Percentiles rank a stretch among this genome's conserved stretches.
These are phyloP conservation scores for Halcyon malimbica DNA, from an alignment of 2,113 vertebrate genomes.

Conservation along the genomic window DNA sequence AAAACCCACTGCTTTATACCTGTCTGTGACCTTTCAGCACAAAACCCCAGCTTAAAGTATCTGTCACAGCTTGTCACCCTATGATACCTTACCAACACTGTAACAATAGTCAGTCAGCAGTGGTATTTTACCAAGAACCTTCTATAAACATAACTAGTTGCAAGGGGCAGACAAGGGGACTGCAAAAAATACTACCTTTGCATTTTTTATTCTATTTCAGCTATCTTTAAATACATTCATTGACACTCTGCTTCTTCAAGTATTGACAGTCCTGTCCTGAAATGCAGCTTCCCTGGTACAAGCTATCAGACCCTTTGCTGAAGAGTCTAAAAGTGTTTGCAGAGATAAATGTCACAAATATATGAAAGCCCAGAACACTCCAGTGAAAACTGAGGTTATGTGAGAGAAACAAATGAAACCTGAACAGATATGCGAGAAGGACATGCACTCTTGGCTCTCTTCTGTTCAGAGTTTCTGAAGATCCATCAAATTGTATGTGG, in stretches of 20 bases:
- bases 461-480: not conserved
- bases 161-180: fast-evolving
- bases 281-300: not conserved
- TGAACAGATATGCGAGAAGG: not conserved
- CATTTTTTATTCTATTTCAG: not conserved
- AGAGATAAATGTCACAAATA: not conserved
- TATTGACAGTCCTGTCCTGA: not conserved
- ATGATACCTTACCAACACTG: not conserved
- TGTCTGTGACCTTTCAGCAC: not conserved
- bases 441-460: not conserved
- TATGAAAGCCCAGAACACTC: not conserved
- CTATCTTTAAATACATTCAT: not conserved
- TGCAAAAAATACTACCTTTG: not conserved
- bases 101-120: not conserved
- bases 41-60: not conserved
- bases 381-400: not conserved
- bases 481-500: not conserved
- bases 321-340: not conserved
- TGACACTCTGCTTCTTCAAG: not conserved
- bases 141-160: not conserved
- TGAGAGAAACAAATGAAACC: not conserved
- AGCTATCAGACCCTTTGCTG: not conserved
- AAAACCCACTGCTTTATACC: not conserved
- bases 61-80: not conserved
- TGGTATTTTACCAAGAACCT: not conserved